Evolutionary conservation across 1,140 invertebrate species (phyloP), one percentile per base, ranked within the genome.

Genomic region (Macrosteles quadrilineatus): DNA sequence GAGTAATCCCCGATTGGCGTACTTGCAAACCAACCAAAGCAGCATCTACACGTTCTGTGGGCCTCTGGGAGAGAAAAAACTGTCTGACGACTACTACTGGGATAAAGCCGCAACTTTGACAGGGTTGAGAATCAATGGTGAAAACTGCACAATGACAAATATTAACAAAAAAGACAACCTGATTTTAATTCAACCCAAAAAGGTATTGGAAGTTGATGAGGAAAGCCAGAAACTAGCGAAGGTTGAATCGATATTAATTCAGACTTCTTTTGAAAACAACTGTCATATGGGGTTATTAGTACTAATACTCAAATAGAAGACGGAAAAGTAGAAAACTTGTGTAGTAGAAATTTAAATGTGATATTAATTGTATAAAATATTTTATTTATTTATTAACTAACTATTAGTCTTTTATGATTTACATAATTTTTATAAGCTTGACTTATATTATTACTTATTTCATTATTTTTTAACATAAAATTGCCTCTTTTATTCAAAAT

Each of bases 141-240:
- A 68, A 19, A 68, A 68, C 25, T 53, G 25, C 17, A 19, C 17
- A 11, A 55, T 68, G 50, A 31, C 32, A 36, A n/a, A 6, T 36
- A 14, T 36, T 36, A 36, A 55, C 14, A 27, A 45, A 57, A 29
- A 53, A 57, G 31, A 68, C 17, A 32, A 57, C 31, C 47, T 68
- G 31, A 30, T 68, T 31, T 1, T 57, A 6, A 68, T 68, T 29
- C 43, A 53, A 19, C 67, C 67, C 14, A 65, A 65, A n/a, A 68
- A 50, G n/a, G n/a, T 57, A 50, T 23, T 23, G 21, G 36, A 43
- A 43, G 9, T 43, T 9, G 36, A 11, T 17, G 9, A 43, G 17
- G 17, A 43, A 9, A 43, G 17, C 36, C 9, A 43, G 9, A 9
- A 43, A 9, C 17, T 43, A 17, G 36, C 36, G 17, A 17, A 43